phyloP scores from a whole-genome alignment of 92 coral and sea anemone species.

The Porites rus region DNA sequence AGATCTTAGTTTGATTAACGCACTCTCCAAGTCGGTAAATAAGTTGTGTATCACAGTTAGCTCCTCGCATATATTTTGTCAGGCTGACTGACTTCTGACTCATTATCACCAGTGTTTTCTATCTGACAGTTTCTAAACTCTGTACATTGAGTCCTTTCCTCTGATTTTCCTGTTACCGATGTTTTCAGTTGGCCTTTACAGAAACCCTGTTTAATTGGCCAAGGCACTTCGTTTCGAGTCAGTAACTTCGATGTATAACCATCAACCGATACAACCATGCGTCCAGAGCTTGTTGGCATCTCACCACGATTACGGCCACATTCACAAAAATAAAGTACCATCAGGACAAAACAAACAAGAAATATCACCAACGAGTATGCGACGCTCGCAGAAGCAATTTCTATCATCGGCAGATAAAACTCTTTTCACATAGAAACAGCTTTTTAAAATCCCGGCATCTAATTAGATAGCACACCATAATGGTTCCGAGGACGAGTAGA shows the following conservation, averaged over 20 bases:
- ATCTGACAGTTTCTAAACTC: neutral
- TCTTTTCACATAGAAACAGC: neutral
- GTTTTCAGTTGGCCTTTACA: neutral
- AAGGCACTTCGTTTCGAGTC: slow-evolving; percentile 17
- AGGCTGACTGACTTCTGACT: slow-evolving; percentile 18
- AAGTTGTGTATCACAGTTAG: neutral
- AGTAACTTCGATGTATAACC: slow-evolving; percentile 30
- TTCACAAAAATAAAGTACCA: slow-evolving; percentile 42
- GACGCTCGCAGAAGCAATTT: slow-evolving; percentile 4
- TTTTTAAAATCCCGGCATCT: neutral
- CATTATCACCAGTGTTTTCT: neutral
- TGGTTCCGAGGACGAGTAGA: neutral
- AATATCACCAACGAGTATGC: slow-evolving; percentile 32
- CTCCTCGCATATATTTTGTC: slow-evolving; percentile 19
- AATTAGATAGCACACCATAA: neutral
- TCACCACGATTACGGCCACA: slow-evolving; percentile 10
- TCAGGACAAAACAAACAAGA: slow-evolving; percentile 17
- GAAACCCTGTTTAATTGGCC: slow-evolving; percentile 9
- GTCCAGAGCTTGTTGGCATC: neutral
- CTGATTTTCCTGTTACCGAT: neutral
- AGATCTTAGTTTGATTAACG: neutral
- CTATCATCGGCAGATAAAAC: slow-evolving; percentile 18
- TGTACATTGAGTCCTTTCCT: neutral
- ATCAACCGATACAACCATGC: neutral
- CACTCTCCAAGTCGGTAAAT: neutral